Percentiles rank a stretch among this genome's conserved stretches.
phyloP scores from a whole-genome alignment of 2,797 vertebrate species.

The Gambusia yucatana region DNA sequence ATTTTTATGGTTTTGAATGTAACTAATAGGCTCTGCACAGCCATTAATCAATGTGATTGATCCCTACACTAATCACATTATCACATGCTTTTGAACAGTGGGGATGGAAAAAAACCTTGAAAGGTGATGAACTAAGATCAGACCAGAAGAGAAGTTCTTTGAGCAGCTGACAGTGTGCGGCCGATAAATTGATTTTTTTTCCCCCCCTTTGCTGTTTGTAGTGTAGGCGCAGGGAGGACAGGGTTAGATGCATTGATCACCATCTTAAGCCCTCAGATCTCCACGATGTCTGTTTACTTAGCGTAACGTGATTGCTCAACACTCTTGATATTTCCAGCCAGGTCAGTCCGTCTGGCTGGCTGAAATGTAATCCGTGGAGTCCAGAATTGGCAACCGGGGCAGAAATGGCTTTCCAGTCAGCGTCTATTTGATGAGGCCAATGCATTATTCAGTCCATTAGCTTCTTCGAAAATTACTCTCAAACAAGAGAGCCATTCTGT shows the following conservation, averaged over 20 bases:
- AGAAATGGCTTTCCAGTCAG: conserved; percentile 82
- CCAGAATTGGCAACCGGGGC: conserved; percentile 75
- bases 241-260: conserved; percentile 69
- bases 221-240: conserved; percentile 44
- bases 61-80: conserved; percentile 35
- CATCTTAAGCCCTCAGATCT: conserved; percentile 67
- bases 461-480: conserved; percentile 81
- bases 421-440: conserved; percentile 80
- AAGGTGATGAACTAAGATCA: conserved; percentile 38
- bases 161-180: conserved; percentile 42
- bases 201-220: conserved; percentile 40
- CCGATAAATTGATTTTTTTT: conserved; percentile 54
- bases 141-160: conserved; percentile 31
- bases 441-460: conserved; percentile 85
- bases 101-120: conserved; percentile 17
- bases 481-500: conserved; percentile 82
- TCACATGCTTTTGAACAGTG: conserved; percentile 24
- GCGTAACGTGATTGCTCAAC: conserved; percentile 71
- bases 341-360: conserved; percentile 73
- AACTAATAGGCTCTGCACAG: background rate
- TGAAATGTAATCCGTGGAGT: conserved; percentile 78
- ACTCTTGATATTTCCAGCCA: conserved; percentile 73
- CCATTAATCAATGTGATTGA: conserved; percentile 32
- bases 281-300: conserved; percentile 74
- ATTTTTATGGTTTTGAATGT: background rate